These are phyloP conservation scores for Gracilinanus agilis DNA, from an alignment of 2,113 vertebrate genomes.

Conservation along the genomic window DNA sequence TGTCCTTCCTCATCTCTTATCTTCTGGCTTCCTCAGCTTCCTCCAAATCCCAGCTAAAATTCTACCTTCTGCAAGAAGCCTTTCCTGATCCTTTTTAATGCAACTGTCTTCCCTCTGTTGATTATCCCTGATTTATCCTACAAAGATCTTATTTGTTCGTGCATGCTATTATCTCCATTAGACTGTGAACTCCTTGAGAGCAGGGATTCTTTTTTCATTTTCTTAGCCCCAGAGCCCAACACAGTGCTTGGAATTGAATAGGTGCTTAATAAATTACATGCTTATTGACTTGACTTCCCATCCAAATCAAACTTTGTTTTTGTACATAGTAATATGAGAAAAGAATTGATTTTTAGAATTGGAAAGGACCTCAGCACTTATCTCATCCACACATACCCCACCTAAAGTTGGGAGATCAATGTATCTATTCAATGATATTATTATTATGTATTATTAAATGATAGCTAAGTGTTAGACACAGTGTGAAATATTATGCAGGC, in stretches of 20 bases:
- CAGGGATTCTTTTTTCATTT: neutral
- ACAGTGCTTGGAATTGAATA: neutral
- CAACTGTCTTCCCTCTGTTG: neutral
- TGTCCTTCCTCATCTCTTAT: neutral
- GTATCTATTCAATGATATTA: neutral
- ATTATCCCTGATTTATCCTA: neutral
- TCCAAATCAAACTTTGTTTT: neutral
- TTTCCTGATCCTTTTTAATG: neutral
- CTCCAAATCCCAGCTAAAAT: neutral
- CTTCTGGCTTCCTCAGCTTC: neutral
- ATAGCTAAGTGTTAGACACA: neutral
- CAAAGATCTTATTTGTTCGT: neutral
- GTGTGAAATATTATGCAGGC: neutral
- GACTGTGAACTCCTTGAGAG: neutral
- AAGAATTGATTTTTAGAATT: neutral
- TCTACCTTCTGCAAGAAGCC: neutral
- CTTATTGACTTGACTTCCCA: neutral
- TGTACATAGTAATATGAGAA: neutral
- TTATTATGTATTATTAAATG: neutral
- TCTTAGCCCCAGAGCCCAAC: neutral
- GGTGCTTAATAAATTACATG: neutral
- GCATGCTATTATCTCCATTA: neutral
- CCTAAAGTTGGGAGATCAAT: too few relatives aligned
- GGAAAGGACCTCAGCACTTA: neutral
- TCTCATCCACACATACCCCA: neutral